Evolutionary conservation across 1,140 invertebrate genomes (phyloP).

Genomic region (Ceratina calcarata): DNA sequence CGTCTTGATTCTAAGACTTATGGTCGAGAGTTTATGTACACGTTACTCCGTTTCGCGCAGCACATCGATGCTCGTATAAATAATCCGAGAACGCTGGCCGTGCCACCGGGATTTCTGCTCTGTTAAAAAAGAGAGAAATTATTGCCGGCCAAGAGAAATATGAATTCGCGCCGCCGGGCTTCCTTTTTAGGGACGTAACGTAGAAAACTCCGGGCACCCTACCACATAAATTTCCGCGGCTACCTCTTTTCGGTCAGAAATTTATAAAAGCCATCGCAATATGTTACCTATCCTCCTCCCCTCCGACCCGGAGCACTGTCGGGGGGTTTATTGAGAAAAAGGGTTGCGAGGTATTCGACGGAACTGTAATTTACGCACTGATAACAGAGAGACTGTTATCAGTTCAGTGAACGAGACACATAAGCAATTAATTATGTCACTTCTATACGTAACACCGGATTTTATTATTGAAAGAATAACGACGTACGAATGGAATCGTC

Average conservation of each 20-base stretch:
- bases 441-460: too few relatives aligned
- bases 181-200: constrained; percentile 20
- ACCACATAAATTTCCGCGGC: constrained; percentile 7
- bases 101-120: constrained; percentile 9
- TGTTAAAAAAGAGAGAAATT: constrained; percentile 21
- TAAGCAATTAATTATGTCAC: too few relatives aligned
- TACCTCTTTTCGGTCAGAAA: constrained; percentile 21
- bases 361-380: constrained; percentile 2
- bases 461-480: too few relatives aligned
- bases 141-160: constrained; percentile 32
- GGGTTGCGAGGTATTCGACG: background rate
- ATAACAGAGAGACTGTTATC: background rate
- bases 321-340: constrained; percentile 8
- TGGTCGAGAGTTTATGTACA: background rate
- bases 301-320: background rate
- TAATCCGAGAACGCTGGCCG: background rate
- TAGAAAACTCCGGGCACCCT: constrained; percentile 14
- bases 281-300: background rate
- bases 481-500: too few relatives aligned
- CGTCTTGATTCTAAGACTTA: too few relatives aligned
- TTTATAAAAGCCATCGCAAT: constrained; percentile 34
- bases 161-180: constrained; percentile 21
- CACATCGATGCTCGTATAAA: constrained; percentile 1
- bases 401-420: too few relatives aligned
- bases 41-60: constrained; percentile 17